A percentile compares a stretch with the other conserved stretches of the same genome.
Conservation (phyloP, 2,888 invertebrate genomes). For the Cheilosia soror region DNA sequence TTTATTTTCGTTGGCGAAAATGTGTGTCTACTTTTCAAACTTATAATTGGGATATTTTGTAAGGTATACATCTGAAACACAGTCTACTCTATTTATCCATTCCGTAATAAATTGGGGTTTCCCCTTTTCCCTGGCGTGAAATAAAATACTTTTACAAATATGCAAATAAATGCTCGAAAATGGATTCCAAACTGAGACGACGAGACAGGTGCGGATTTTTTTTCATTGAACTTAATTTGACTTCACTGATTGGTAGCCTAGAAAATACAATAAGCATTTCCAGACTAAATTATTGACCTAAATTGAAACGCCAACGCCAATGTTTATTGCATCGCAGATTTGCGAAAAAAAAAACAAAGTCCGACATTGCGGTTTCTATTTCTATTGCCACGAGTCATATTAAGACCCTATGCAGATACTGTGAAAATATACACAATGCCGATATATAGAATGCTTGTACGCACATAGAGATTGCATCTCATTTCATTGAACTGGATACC, state of each 20-base stretch:
- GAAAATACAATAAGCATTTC: neutral
- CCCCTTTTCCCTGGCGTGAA: too few species aligned
- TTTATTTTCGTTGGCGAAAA: too few species aligned
- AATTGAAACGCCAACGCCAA: conserved; percentile 6
- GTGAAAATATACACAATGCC: neutral
- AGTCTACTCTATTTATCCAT: too few species aligned
- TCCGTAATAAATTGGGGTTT: too few species aligned
- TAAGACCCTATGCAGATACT: neutral
- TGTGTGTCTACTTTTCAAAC: too few species aligned
- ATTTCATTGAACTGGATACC: too few species aligned
- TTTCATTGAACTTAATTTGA: neutral
- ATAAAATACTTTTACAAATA: neutral
- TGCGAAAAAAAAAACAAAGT: neutral
- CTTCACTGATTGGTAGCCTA: neutral
- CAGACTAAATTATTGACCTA: neutral
- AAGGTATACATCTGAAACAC: too few species aligned
- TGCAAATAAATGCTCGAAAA: neutral
- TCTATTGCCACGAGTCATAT: neutral
- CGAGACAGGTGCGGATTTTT: neutral
- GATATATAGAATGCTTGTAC: too few species aligned
- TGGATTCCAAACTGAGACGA: neutral
- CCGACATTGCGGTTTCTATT: neutral
- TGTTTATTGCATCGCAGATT: neutral
- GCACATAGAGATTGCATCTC: too few species aligned
- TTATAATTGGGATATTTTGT: too few species aligned